A percentile compares a stretch with the other conserved stretches of the same genome.
phyloP scores from a whole-genome alignment of 2,797 vertebrate species.

The Darevskia nairensis region DNA sequence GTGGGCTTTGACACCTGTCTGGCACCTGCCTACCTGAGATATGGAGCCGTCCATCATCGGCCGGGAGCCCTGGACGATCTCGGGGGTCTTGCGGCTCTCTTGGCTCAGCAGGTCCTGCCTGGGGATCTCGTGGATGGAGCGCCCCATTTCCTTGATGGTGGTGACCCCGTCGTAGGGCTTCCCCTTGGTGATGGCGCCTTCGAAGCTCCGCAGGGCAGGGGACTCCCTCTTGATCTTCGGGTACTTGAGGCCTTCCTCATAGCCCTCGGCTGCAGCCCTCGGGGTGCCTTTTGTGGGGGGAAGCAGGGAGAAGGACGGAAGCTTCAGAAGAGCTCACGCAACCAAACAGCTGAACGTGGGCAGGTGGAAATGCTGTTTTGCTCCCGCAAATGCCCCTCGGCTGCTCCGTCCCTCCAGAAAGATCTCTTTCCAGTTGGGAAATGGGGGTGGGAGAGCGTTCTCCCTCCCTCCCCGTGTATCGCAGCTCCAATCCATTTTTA shows the following conservation, averaged over 20 bases:
- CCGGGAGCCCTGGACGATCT: constrained; percentile 83
- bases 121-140: constrained; percentile 98
- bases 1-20: neutral
- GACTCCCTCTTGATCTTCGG: constrained; percentile 97
- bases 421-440: too few relatives aligned
- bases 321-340: neutral
- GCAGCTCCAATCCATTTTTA: too few relatives aligned
- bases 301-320: constrained; percentile 11
- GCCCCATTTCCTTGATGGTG: constrained; percentile 98
- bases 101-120: constrained; percentile 89
- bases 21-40: constrained; percentile 86
- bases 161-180: constrained; percentile 96
- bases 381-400: too few relatives aligned
- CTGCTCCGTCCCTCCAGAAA: too few relatives aligned
- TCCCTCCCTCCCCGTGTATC: too few relatives aligned
- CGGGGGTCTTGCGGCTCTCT: constrained; percentile 93
- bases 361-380: too few relatives aligned
- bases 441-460: too few relatives aligned
- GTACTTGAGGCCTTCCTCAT: constrained; percentile 93
- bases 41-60: constrained; percentile 91
- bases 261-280: constrained; percentile 88
- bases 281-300: constrained; percentile 87
- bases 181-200: constrained; percentile 95
- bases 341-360: neutral
- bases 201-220: constrained; percentile 93